Percentiles rank a stretch among this genome's conserved stretches.
Evolutionary conservation across 2,797 vertebrate genomes (phyloP).

Genomic region (Silurus aristotelis): DNA sequence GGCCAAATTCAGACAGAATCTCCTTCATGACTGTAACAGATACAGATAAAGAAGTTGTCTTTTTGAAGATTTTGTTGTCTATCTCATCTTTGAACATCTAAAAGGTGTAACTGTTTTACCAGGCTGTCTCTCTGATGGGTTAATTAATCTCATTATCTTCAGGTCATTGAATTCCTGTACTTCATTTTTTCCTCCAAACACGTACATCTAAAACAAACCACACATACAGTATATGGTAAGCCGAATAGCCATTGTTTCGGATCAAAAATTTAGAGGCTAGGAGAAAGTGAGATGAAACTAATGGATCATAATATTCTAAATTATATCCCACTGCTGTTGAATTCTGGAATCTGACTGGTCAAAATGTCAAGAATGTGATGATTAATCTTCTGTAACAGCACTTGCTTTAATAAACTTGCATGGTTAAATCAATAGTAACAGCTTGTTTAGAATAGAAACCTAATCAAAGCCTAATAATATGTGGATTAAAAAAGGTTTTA

Average conservation of each 20-base stretch:
- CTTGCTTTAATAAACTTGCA: background rate
- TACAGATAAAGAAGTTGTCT: background rate
- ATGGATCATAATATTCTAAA: background rate
- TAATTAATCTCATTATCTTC: conserved; percentile 76
- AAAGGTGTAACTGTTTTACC: conserved; percentile 54
- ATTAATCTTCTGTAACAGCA: background rate
- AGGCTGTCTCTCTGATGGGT: conserved; percentile 76
- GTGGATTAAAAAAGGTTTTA: background rate
- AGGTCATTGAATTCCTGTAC: conserved; percentile 73
- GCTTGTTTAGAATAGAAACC: background rate
- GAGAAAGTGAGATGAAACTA: background rate
- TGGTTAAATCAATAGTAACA: background rate
- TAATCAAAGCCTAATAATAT: background rate
- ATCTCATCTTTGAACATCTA: background rate
- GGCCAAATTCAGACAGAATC: conserved; percentile 77
- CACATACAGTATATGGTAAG: background rate
- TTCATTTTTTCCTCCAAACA: conserved; percentile 74
- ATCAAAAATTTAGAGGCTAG: background rate
- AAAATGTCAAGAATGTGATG: background rate
- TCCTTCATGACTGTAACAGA: conserved; percentile 74
- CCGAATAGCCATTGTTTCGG: background rate
- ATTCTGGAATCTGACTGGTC: background rate
- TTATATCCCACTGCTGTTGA: background rate
- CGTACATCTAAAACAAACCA: conserved; percentile 66
- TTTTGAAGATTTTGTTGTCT: background rate